A percentile compares a stretch with the other conserved stretches of the same genome.
These are phyloP conservation scores for Athalia rosae DNA, from an alignment of 2,888 invertebrate species.

Conservation along the genomic window DNA sequence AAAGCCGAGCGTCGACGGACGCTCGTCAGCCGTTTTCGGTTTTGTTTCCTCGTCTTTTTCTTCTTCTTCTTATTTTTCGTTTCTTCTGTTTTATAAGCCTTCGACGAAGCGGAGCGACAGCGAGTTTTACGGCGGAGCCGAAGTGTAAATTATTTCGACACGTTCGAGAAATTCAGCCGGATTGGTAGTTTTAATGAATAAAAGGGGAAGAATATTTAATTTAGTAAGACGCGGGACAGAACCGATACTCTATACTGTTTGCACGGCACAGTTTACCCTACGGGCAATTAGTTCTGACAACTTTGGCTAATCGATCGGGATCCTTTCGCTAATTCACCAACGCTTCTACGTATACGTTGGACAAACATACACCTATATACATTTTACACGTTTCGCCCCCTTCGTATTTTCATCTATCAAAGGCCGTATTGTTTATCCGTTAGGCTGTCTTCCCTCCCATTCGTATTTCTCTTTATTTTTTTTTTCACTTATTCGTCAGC, in stretches of 20 bases:
- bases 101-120: too few species aligned
- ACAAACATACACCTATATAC: background rate
- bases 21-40: too few species aligned
- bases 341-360: background rate
- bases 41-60: too few species aligned
- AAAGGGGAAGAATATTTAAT: background rate
- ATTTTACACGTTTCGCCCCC: background rate
- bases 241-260: constrained; percentile 34
- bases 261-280: constrained; percentile 23
- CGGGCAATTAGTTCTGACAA: constrained; percentile 24
- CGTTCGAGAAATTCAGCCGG: background rate
- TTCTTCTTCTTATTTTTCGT: too few species aligned
- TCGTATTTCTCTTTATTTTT: background rate
- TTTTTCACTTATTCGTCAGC: background rate
- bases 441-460: constrained; percentile 5
- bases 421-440: background rate
- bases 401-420: background rate
- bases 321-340: background rate
- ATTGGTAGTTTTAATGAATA: background rate
- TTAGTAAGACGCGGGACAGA: constrained; percentile 10
- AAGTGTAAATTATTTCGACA: background rate
- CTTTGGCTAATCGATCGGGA: constrained; percentile 29
- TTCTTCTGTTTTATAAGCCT: too few species aligned
- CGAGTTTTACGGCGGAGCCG: background rate
- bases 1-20: too few species aligned